Base-by-base conservation (phyloP, 2,888 invertebrate species). In the Eupithecia pulchellata region DNA sequence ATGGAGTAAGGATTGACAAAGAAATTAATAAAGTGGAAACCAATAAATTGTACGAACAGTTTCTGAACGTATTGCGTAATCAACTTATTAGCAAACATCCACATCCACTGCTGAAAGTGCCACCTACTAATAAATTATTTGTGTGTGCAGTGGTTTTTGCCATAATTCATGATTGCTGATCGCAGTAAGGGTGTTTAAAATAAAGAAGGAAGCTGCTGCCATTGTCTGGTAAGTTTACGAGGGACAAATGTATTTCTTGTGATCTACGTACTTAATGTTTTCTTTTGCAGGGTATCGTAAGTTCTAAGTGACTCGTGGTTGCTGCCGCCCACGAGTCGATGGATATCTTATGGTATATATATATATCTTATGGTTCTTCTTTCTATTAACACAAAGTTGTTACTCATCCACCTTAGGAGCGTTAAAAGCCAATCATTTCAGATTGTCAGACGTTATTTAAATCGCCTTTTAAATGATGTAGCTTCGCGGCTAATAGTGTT, bases 391-490 rank as follows among this genome's bases (percentile, higher is more conserved):
- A 4, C 20, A 17, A 13, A 62, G 34, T 61, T 25, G 36, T 57
- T 69, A 68, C 68, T 72, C 75, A 69, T 71, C 60, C 39, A 47
- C 30, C 20, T 42, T 42, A 9, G 17, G 14, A 42, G n/a, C 1
- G 8, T 42, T 20, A n/a, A 47, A 64, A 69, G 52, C 66, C 74
- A 70, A 66, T 71, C 47, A 55, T 67, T 60, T 73, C 70, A 61
- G 47, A 76, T 75, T 70, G 71, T 65, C 73, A 70, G 64, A 66
- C 66, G 47, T 42, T 61, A 70, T 76, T 68, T 60, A 65, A 72
- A 64, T 66, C 63, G 25, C 20, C 55, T 20, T 29, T 60, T 4
- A 42, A 60, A 39, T 60, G 62, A 62, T 66, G 13, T 34, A n/a
- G n/a, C 20, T 47, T n/a, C 20, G 2, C 20, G 9, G 2, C 2